Percentiles rank a stretch among this genome's conserved stretches.
phyloP scores from a whole-genome alignment of 2,113 vertebrate genomes.

The Tonatia bakeri region DNA sequence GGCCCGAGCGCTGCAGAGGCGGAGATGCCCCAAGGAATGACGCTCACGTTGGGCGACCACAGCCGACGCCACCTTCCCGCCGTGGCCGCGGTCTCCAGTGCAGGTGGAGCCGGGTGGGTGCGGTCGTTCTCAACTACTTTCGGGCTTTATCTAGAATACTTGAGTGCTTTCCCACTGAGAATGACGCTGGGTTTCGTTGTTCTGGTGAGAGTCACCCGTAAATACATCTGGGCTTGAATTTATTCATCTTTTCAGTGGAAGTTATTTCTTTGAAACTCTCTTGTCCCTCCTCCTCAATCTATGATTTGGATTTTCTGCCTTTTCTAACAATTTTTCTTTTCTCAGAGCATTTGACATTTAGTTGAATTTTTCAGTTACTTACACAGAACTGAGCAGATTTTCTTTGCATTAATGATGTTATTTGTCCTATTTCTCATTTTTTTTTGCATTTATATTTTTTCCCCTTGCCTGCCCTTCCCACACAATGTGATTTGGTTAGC shows the following conservation, averaged over 20 bases:
- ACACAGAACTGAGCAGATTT: neutral
- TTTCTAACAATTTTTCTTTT: neutral
- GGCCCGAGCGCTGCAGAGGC: constrained; percentile 16
- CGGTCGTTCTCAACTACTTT: neutral
- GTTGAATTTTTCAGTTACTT: neutral
- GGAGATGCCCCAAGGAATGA: constrained; percentile 25
- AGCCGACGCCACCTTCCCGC: neutral
- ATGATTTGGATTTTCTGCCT: neutral
- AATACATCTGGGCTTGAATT: neutral
- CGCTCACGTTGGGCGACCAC: constrained; percentile 7
- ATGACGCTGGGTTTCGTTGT: neutral
- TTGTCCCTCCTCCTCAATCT: neutral
- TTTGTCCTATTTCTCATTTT: neutral
- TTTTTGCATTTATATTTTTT: neutral
- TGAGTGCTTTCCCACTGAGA: neutral
- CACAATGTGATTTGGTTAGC: neutral
- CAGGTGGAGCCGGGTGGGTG: neutral
- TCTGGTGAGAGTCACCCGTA: neutral
- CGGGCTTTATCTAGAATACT: neutral
- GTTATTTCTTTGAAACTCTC: neutral
- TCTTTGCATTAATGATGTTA: neutral
- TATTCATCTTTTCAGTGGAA: neutral
- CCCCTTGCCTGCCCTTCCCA: neutral
- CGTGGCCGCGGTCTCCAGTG: neutral
- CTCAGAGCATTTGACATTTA: neutral